Conservation (phyloP, 2,113 vertebrate genomes). For the Cnemophilus loriae region DNA sequence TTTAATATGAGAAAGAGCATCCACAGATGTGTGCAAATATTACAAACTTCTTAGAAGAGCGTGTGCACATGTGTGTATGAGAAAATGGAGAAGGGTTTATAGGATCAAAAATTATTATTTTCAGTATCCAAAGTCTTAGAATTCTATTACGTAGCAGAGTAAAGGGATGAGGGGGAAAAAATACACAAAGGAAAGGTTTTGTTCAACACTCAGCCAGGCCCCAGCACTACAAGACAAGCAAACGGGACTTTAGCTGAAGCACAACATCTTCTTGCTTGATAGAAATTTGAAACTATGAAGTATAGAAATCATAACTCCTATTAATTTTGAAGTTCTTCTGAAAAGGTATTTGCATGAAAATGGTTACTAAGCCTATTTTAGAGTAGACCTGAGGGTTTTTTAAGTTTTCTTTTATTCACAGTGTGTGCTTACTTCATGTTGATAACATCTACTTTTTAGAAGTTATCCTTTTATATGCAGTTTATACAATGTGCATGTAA, state of each 20-base stretch:
- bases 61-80: not conserved
- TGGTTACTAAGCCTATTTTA: not conserved
- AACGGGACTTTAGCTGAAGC: not conserved
- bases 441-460: not conserved
- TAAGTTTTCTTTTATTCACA: not conserved
- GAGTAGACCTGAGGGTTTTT: not conserved
- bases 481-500: not conserved
- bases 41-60: not conserved
- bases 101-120: not conserved
- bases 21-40: not conserved
- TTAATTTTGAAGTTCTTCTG: not conserved
- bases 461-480: not conserved
- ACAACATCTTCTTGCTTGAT: not conserved
- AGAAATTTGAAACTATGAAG: not conserved
- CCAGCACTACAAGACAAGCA: fast-evolving
- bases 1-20: not conserved
- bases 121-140: not conserved
- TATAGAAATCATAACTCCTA: not conserved
- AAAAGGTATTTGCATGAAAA: not conserved
- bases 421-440: not conserved
- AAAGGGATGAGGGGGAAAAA: not conserved
- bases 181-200: not conserved
- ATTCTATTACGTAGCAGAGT: not conserved
- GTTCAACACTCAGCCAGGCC: not conserved
- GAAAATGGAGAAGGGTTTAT: not conserved